Percentiles rank a stretch among this genome's conserved stretches.
These are phyloP conservation scores for Leptura quadrifasciata DNA, from an alignment of 2,888 invertebrate species.

Conservation along the genomic window DNA sequence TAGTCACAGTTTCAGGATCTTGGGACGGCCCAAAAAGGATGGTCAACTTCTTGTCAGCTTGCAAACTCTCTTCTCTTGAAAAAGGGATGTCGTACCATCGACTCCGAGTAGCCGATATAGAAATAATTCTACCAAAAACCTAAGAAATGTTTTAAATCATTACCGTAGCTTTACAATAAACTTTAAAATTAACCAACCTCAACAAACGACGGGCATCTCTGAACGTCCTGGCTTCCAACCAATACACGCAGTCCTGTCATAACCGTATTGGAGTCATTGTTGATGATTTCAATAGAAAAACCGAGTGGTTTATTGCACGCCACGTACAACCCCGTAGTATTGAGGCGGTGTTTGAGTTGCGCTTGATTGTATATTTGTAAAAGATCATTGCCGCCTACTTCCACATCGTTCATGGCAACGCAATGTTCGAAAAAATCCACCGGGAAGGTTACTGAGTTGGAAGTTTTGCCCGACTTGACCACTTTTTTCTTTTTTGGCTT, in stretches of 20 bases:
- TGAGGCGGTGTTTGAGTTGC: slow-evolving; percentile 93
- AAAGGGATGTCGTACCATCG: slow-evolving; percentile 98
- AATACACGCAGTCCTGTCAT: slow-evolving; percentile 86
- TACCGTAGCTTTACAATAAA: background rate
- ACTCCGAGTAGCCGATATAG: slow-evolving; percentile 76
- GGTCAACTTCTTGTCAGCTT: slow-evolving; percentile 92
- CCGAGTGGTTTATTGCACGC: slow-evolving; percentile 94
- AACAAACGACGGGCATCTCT: slow-evolving; percentile 85
- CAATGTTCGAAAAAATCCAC: slow-evolving; percentile 99
- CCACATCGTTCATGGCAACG: slow-evolving; percentile 92
- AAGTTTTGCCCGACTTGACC: slow-evolving; percentile 77
- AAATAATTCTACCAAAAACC: slow-evolving; percentile 66
- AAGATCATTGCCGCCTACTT: slow-evolving; percentile 95
- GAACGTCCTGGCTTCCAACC: slow-evolving; percentile 89
- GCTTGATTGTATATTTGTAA: slow-evolving; percentile 95
- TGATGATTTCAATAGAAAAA: slow-evolving; percentile 90
- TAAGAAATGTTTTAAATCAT: slow-evolving; percentile 13
- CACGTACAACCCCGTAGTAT: slow-evolving; percentile 91
- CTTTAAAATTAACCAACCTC: slow-evolving; percentile 71
- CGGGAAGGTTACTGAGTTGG: slow-evolving; percentile 84
- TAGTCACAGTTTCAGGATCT: slow-evolving; percentile 91
- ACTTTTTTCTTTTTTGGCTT: slow-evolving; percentile 79
- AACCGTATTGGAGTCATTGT: slow-evolving; percentile 91
- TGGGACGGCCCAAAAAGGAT: slow-evolving; percentile 90
- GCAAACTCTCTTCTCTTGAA: slow-evolving; percentile 93